Evolutionary conservation across 2,888 invertebrate genomes (phyloP).

Genomic region (Yponomeuta sedellus): DNA sequence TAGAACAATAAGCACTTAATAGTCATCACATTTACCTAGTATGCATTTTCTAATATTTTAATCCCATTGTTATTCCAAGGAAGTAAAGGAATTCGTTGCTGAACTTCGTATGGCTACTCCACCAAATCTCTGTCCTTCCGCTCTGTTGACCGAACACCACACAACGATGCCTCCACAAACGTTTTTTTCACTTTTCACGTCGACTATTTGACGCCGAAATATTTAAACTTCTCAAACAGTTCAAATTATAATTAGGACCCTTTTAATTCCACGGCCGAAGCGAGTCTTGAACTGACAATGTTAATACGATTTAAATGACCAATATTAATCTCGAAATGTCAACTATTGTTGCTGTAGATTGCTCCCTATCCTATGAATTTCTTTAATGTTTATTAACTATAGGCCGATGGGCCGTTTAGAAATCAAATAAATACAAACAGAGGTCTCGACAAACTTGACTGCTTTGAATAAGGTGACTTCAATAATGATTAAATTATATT

Average conservation of each 20-base stretch:
- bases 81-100: too few species aligned
- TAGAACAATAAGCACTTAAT: too few species aligned
- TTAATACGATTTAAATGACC: conserved; percentile 61
- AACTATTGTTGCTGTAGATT: conserved; percentile 51
- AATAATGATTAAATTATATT: too few species aligned
- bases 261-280: conserved; percentile 35
- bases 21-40: too few species aligned
- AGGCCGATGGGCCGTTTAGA: neutral
- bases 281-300: conserved; percentile 39
- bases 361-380: conserved; percentile 30
- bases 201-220: conserved; percentile 66
- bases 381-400: conserved; percentile 32
- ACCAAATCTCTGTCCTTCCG: conserved; percentile 38
- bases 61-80: too few species aligned
- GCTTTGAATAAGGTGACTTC: too few species aligned
- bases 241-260: conserved; percentile 71
- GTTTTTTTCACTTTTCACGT: conserved; percentile 51
- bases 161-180: conserved; percentile 57
- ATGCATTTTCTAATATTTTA: too few species aligned
- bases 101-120: conserved; percentile 25
- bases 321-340: conserved; percentile 67
- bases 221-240: conserved; percentile 68
- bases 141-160: conserved; percentile 63
- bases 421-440: neutral
- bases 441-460: neutral